Conservation (phyloP, 1,140 invertebrate genomes). For the Megathymus violae region DNA sequence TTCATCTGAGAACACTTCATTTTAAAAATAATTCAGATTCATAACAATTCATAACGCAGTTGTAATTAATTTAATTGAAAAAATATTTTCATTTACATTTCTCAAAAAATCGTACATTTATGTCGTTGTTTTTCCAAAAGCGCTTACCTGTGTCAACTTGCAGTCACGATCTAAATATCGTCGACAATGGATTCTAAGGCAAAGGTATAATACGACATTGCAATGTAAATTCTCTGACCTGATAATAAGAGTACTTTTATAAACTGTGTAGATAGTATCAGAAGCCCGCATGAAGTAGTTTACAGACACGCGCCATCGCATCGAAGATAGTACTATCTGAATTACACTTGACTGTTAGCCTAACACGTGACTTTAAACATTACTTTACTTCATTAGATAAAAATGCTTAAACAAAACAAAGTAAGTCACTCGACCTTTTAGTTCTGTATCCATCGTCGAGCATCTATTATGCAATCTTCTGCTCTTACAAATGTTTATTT, state of each 20-base stretch:
- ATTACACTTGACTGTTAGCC: constrained; percentile 74
- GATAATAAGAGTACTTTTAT: constrained; percentile 38
- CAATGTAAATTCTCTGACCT: constrained; percentile 35
- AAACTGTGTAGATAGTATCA: constrained; percentile 38
- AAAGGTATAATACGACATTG: background rate
- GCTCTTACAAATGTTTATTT: too few species aligned
- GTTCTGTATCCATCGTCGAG: too few species aligned
- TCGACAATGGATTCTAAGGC: constrained; percentile 47
- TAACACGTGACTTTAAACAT: constrained; percentile 33
- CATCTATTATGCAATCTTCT: too few species aligned
- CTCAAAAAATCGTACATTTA: too few species aligned
- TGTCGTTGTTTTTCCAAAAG: constrained; percentile 9
- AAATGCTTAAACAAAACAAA: background rate
- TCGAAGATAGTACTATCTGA: constrained; percentile 71
- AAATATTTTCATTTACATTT: too few species aligned
- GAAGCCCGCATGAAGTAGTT: constrained; percentile 63
- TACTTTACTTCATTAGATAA: constrained; percentile 20
- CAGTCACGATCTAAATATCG: constrained; percentile 72
- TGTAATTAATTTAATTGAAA: too few species aligned
- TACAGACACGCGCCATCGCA: constrained; percentile 69
- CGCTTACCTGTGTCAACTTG: constrained; percentile 48
- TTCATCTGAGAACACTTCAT: too few species aligned
- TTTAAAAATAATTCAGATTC: too few species aligned
- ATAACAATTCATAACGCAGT: too few species aligned
- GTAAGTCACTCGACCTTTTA: too few species aligned